These are phyloP conservation scores for Drosophila erecta DNA, from an alignment of 1,140 invertebrate genomes.

Conservation along the genomic window DNA sequence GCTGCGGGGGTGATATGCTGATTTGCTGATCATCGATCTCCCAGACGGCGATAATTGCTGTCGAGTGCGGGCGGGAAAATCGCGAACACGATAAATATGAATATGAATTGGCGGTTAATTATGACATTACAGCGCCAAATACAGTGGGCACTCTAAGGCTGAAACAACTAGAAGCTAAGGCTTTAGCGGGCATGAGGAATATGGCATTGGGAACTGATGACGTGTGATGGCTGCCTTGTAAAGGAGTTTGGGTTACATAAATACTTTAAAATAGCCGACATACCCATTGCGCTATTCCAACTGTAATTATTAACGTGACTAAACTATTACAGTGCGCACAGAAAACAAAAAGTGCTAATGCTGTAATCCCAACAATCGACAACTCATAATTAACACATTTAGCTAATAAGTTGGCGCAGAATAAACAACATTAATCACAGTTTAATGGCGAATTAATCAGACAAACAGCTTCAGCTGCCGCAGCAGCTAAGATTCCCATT, in stretches of 20 bases:
- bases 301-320: slow-evolving; percentile 19
- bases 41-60: slow-evolving; percentile 44
- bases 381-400: slow-evolving; percentile 82
- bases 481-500: slow-evolving; percentile 9
- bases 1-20: slow-evolving; percentile 20
- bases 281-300: background rate
- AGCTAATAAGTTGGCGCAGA: slow-evolving; percentile 78
- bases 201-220: too few relatives aligned
- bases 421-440: slow-evolving; percentile 81
- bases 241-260: too few relatives aligned
- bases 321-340: slow-evolving; percentile 1
- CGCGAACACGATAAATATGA: slow-evolving; percentile 32
- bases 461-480: slow-evolving; percentile 54
- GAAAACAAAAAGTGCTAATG: slow-evolving; percentile 4
- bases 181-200: too few relatives aligned
- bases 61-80: slow-evolving; percentile 26
- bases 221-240: too few relatives aligned
- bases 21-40: slow-evolving; percentile 27
- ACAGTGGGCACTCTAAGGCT: background rate
- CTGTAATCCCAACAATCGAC: slow-evolving; percentile 59
- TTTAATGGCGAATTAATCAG: slow-evolving; percentile 78
- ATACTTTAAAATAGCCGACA: background rate
- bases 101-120: slow-evolving; percentile 47
- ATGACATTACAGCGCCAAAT: slow-evolving; percentile 23
- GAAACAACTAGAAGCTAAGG: too few relatives aligned